These are phyloP conservation scores for Electrophaes corylata DNA, from an alignment of 2,888 invertebrate genomes.

Conservation along the genomic window DNA sequence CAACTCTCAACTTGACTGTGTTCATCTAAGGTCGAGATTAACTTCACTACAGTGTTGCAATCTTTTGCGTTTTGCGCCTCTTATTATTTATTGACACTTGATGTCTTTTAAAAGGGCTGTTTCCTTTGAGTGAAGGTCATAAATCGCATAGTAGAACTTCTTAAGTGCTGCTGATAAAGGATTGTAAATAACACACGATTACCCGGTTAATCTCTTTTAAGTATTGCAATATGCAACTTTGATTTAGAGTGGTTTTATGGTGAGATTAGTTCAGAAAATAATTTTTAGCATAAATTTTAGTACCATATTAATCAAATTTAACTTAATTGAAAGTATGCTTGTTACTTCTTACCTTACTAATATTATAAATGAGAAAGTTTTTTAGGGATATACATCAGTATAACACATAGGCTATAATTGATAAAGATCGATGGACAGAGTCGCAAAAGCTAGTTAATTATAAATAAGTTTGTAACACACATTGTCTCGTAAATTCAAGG, in stretches of 20 bases:
- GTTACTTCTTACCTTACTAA: no score
- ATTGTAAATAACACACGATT: constrained; percentile 78
- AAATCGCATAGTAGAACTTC: constrained; percentile 69
- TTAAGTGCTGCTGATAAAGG: constrained; percentile 71
- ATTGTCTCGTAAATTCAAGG: constrained; percentile 31
- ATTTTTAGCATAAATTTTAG: constrained; percentile 11
- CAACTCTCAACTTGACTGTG: neutral
- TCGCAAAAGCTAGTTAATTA: no score
- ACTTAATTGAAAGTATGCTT: constrained; percentile 9
- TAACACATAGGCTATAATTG: no score
- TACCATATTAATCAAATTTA: constrained; percentile 1
- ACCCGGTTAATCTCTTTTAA: constrained; percentile 68
- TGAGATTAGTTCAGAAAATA: constrained; percentile 53
- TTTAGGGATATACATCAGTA: no score
- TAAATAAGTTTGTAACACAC: constrained; percentile 12
- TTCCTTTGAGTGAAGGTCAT: constrained; percentile 75
- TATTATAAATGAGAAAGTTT: no score
- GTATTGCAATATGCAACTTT: constrained; percentile 69
- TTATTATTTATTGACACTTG: constrained; percentile 77
- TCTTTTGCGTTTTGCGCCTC: constrained; percentile 61
- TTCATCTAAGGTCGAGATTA: neutral
- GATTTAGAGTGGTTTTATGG: constrained; percentile 61
- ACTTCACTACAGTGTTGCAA: constrained; percentile 71
- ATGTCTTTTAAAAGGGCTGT: constrained; percentile 72
- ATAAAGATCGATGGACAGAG: no score